phyloP scores from a whole-genome alignment of 2,113 vertebrate genomes.

The Dipodomys ordii region DNA sequence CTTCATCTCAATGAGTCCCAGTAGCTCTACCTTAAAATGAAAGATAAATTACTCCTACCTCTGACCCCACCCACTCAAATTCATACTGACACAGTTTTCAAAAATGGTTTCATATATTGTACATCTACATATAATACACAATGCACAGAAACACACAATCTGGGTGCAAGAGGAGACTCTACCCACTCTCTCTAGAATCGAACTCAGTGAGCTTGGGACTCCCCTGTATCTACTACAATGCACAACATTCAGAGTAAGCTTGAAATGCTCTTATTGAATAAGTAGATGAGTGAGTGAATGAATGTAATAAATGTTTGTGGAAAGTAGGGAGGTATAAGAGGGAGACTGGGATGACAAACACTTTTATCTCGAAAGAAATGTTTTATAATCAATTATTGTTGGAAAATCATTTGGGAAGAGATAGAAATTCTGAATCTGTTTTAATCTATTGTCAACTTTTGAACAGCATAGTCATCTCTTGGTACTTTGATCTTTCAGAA shows the following conservation, averaged over 20 bases:
- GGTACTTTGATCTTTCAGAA: conserved; percentile 9
- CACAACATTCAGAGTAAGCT: not conserved
- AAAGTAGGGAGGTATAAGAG: not conserved
- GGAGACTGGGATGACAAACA: not conserved
- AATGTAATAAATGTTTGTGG: not conserved
- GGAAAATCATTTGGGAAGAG: not conserved
- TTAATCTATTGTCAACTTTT: not conserved
- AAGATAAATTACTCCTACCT: too few relatives aligned
- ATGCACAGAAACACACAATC: not conserved
- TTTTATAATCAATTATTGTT: not conserved
- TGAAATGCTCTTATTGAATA: not conserved
- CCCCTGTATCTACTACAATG: not conserved
- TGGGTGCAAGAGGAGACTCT: too few relatives aligned
- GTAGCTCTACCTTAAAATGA: too few relatives aligned
- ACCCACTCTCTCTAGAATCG: not conserved
- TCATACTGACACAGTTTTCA: not conserved
- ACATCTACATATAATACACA: not conserved
- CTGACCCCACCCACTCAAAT: not conserved
- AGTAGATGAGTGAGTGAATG: not conserved
- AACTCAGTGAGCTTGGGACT: not conserved
- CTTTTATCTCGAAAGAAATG: not conserved
- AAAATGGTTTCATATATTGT: not conserved
- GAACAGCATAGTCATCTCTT: not conserved
- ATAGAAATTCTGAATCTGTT: not conserved
- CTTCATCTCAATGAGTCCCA: not conserved